Base-by-base conservation (phyloP, 1,140 invertebrate genomes). In the Nilaparvata lugens region DNA sequence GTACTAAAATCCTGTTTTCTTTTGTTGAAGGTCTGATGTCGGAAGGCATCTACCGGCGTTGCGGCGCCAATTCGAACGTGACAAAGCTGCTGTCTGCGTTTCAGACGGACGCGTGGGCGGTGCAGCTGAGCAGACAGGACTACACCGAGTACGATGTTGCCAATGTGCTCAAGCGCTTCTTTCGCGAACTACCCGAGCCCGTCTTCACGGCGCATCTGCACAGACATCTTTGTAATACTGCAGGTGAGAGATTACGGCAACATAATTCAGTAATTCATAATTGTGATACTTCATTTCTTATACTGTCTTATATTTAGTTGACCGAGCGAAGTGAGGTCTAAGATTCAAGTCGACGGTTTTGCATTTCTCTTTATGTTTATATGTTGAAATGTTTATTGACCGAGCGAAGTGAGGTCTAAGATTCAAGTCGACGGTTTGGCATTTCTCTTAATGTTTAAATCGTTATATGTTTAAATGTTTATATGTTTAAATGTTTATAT, bases 81-180 rank as follows among this genome's bases (percentile, higher is more conserved):
- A 80, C 83, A 1, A 82, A 82, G 57, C 74, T 95, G n/a, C 72
- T 93, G 28, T 78, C 82, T 4, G 75, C 79, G 53, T 91, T 95
- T 66, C 78, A 85, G 38, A 78, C 82, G 62, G 89, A 95, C 75
- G 87, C 91, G 19, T 91, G 89, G 80, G 80, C 83, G 16, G 88
- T 92, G 1, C 86, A 90, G 72, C 79, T 95, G 28, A 85, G 83
- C 2, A 73, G 78, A 5, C 81, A 82, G 31, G 82, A 84, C 21
- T 89, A 87, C 68, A 82, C 83, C 0, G 90, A 92, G 66, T 88
- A 93, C 73, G 92, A 95, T 68, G 90, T 94, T 2, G 87, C 90
- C 2, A 88, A 84, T 28, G 87, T 85, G 6, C 73, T 95, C 0
- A 93, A 94, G 70, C 75, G 89, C 65, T 94, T 92, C 69, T 86